Evolutionary conservation across 2,113 vertebrate species (phyloP).

Genomic region (Aspidoscelis tigris): DNA sequence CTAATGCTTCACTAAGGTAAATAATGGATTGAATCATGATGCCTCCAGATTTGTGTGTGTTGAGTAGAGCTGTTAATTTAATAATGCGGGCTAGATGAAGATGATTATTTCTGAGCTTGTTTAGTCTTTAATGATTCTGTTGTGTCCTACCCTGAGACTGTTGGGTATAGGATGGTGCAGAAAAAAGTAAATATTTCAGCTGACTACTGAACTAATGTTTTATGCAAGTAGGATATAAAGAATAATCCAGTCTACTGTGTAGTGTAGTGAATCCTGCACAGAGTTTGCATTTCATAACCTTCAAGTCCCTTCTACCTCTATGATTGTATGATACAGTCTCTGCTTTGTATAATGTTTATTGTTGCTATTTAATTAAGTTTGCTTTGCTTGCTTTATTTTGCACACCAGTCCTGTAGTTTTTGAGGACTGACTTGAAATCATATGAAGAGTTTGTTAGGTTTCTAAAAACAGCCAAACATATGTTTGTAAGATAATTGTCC

Average conservation of each 20-base stretch:
- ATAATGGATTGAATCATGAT: conserved; percentile 27
- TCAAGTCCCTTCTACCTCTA: no score
- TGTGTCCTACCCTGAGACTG: no score
- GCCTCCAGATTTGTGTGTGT: neutral
- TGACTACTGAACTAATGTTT: neutral
- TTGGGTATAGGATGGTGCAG: no score
- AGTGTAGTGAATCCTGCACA: no score
- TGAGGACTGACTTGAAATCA: neutral
- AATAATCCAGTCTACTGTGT: neutral
- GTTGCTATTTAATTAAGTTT: neutral
- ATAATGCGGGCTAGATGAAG: neutral
- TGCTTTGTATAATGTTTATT: neutral
- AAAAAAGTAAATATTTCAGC: neutral
- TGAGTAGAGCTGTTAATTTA: neutral
- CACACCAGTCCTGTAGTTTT: neutral
- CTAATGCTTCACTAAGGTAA: conserved; percentile 80
- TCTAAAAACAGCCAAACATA: neutral
- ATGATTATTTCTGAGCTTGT: neutral
- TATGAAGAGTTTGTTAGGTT: conserved; percentile 1
- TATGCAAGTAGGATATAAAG: neutral
- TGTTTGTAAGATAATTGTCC: neutral
- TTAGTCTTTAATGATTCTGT: neutral
- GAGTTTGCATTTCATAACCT: no score
- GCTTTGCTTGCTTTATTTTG: neutral
- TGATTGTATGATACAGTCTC: neutral